These are phyloP conservation scores for Cyprinodon brontotheroides DNA, from an alignment of 2,113 vertebrate species.

Conservation along the genomic window DNA sequence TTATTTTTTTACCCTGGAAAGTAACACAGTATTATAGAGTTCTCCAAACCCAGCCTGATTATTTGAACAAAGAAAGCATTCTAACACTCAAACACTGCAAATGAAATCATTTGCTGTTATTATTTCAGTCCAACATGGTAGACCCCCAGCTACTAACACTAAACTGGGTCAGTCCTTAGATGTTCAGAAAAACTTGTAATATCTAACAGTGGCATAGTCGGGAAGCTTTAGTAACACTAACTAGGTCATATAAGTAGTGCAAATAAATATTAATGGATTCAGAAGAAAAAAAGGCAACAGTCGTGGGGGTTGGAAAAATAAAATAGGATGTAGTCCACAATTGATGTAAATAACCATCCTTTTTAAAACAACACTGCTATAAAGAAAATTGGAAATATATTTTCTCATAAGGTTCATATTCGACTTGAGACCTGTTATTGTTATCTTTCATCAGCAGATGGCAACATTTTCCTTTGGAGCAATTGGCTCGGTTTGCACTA, in stretches of 20 bases:
- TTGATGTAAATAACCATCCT: background rate
- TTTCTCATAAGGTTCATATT: background rate
- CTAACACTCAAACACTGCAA: conserved; percentile 32
- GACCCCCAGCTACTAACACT: conserved; percentile 33
- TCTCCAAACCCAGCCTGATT: conserved; percentile 19
- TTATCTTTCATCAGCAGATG: conserved; percentile 65
- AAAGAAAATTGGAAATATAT: background rate
- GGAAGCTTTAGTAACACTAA: conserved; percentile 61
- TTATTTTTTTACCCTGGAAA: background rate
- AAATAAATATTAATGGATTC: conserved; percentile 62
- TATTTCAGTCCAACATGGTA: conserved; percentile 57
- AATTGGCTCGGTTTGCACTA: conserved; percentile 34
- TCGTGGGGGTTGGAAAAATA: conserved; percentile 3
- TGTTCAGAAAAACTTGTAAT: conserved; percentile 65
- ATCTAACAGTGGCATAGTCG: conserved; percentile 62
- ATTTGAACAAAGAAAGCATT: conserved; percentile 24
- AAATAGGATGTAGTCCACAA: background rate
- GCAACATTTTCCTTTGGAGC: conserved; percentile 41
- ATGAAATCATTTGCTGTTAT: conserved; percentile 61
- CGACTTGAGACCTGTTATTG: background rate
- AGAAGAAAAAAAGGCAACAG: conserved; percentile 28
- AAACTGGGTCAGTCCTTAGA: conserved; percentile 71
- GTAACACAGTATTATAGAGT: background rate
- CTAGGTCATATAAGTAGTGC: conserved; percentile 66
- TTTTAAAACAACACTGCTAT: background rate